Evolutionary conservation across 2,888 invertebrate genomes (phyloP).

Genomic region (Caenorhabditis sp.): DNA sequence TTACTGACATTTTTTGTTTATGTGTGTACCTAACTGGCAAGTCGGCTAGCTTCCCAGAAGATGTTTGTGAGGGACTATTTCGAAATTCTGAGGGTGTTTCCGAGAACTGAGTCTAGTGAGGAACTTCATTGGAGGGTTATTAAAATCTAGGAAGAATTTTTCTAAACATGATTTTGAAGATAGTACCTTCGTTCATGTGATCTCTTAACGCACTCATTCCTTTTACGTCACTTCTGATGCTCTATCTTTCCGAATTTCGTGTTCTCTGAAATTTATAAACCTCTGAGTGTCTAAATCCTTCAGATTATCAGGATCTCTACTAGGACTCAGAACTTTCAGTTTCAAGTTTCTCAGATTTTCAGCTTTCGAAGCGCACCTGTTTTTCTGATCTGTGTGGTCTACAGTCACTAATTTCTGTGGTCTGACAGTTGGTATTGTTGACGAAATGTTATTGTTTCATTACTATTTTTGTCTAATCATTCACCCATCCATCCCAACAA

Average conservation of each 20-base stretch:
- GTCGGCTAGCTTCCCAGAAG: neutral
- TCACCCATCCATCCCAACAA: slow-evolving; percentile 14
- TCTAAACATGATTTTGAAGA: too few relatives aligned
- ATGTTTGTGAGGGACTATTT: neutral
- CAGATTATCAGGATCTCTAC: too few relatives aligned
- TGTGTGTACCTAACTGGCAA: slow-evolving; percentile 1
- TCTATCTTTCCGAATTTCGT: too few relatives aligned
- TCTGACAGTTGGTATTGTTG: slow-evolving; percentile 15
- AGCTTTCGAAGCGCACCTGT: neutral
- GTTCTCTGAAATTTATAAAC: too few relatives aligned
- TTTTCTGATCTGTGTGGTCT: neutral
- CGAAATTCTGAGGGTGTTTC: neutral
- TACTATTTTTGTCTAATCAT: slow-evolving; percentile 3
- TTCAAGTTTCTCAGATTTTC: too few relatives aligned
- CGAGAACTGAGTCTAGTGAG: too few relatives aligned
- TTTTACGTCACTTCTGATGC: too few relatives aligned
- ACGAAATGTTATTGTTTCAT: slow-evolving; percentile 15
- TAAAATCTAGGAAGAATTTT: too few relatives aligned
- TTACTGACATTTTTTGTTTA: slow-evolving; percentile 18
- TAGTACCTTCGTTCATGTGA: too few relatives aligned
- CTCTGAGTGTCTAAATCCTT: too few relatives aligned
- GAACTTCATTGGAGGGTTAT: too few relatives aligned
- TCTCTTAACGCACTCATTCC: too few relatives aligned
- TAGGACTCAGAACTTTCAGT: neutral
- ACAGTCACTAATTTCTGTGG: neutral